Evolutionary conservation across 2,113 vertebrate genomes (phyloP), one percentile per base, ranked within the genome.

Genomic region (Engraulis encrasicolus): DNA sequence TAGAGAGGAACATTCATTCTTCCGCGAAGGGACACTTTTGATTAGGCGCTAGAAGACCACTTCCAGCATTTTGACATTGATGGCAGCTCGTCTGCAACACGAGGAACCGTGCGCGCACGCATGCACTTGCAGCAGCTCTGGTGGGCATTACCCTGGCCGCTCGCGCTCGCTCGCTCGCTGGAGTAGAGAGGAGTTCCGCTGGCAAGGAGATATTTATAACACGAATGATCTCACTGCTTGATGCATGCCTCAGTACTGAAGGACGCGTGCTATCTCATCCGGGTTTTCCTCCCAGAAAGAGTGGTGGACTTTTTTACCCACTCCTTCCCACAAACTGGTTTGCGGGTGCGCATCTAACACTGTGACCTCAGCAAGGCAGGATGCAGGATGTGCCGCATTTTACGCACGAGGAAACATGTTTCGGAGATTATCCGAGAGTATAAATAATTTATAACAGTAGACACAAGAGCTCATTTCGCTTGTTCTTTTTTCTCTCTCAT

Each of bases 171-270:
- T 31, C 31, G 31, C 66, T 74, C 23, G 66, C 66, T 86, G 88
- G 40, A 90, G 92, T 89, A 90, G 87, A 91, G 89, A 81, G 89
- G 81, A 82, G 90, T 83, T 93, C 92, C 88, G 88, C 92, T 87
- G 93, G 94, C 91, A 86, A 88, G 37, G 90, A 91, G 96, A 95
- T 98, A 98, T 98, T 98, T 98, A 97, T 98, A 97, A 95, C 96
- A 91, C 91, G 89, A 89, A 92, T 97, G 97, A 97, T 93, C 96
- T 97, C 96, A 97, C 94, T 91, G 91, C 94, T 92, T 88, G 27
- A 87, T 89, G 93, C 95, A 90, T 94, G 94, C 93, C 93, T 88
- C 91, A 88, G 91, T 91, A 91, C 91, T 92, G 90, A 92, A 92
- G 93, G 92, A 91, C 91, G 89, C 89, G 89, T 88, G 88, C 89